A percentile compares a stretch with the other conserved stretches of the same genome.
phyloP scores from a whole-genome alignment of 2,888 invertebrate species.

The Drosophila histrio region DNA sequence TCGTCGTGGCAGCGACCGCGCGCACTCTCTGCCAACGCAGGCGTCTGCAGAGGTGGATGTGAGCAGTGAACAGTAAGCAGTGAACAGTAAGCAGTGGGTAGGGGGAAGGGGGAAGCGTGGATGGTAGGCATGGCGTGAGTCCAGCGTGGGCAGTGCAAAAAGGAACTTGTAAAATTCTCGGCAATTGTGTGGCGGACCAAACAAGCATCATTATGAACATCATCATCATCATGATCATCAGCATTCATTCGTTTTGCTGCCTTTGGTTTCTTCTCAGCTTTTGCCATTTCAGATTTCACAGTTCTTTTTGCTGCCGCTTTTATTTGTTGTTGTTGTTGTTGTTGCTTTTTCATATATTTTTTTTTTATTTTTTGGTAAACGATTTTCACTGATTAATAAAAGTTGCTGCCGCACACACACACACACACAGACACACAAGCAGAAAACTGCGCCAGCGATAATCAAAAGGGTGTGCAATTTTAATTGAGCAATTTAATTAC shows the following conservation, averaged over 20 bases:
- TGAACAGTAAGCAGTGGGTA: background rate
- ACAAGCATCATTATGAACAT: conserved; percentile 35
- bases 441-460: conserved; percentile 73
- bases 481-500: conserved; percentile 84
- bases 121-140: conserved; percentile 3
- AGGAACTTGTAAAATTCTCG: conserved; percentile 62
- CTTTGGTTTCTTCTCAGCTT: conserved; percentile 39
- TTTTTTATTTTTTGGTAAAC: conserved; percentile 50
- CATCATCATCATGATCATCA: conserved; percentile 15
- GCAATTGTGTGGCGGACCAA: conserved; percentile 64
- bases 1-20: conserved; percentile 40
- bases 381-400: conserved; percentile 75
- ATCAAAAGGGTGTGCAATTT: conserved; percentile 84
- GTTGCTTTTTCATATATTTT: conserved; percentile 19
- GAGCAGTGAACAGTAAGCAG: background rate
- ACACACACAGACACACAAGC: conserved; percentile 14
- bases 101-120: background rate
- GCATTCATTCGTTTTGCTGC: conserved; percentile 30
- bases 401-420: conserved; percentile 40
- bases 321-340: conserved; percentile 15
- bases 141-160: conserved; percentile 38
- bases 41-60: conserved; percentile 5
- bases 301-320: conserved; percentile 4
- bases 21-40: conserved; percentile 17
- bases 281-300: conserved; percentile 6